These are phyloP conservation scores for Alaudala cheleensis DNA, from an alignment of 2,113 vertebrate species.

Conservation along the genomic window DNA sequence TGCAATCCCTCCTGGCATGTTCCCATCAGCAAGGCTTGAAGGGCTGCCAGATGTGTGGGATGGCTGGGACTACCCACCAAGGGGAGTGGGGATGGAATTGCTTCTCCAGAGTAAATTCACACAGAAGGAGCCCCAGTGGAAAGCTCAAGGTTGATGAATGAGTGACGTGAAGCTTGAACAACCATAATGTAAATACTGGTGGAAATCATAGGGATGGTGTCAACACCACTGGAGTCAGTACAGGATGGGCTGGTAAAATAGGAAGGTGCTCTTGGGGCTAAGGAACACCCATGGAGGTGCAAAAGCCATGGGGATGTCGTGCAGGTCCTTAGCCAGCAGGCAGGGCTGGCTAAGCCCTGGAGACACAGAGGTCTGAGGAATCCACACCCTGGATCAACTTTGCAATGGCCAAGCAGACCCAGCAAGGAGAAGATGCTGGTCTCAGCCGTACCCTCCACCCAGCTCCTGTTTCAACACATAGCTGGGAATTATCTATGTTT, in stretches of 20 bases:
- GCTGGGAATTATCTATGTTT: slow-evolving; percentile 51
- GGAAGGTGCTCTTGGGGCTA: neutral
- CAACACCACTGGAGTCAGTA: neutral
- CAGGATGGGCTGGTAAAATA: neutral
- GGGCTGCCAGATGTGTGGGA: neutral
- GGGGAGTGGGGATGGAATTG: rapidly evolving
- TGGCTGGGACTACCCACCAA: neutral
- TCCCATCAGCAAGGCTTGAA: neutral
- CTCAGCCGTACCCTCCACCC: neutral
- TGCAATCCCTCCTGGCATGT: neutral
- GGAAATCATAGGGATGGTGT: neutral
- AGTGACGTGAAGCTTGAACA: neutral
- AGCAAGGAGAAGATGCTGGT: rapidly evolving
- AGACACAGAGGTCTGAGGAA: neutral
- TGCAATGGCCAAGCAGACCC: neutral
- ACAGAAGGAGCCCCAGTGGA: rapidly evolving
- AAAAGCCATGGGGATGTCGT: neutral
- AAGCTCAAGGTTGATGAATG: neutral
- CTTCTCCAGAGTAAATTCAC: neutral
- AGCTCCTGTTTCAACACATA: neutral
- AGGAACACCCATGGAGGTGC: neutral
- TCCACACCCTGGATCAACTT: neutral
- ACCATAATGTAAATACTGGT: neutral
- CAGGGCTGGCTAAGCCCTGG: neutral
- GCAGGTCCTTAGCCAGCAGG: neutral